Percentiles rank a stretch among this genome's conserved stretches.
These are phyloP conservation scores for Romanogobio albipinnatus DNA, from an alignment of 2,113 vertebrate species.

Conservation along the genomic window DNA sequence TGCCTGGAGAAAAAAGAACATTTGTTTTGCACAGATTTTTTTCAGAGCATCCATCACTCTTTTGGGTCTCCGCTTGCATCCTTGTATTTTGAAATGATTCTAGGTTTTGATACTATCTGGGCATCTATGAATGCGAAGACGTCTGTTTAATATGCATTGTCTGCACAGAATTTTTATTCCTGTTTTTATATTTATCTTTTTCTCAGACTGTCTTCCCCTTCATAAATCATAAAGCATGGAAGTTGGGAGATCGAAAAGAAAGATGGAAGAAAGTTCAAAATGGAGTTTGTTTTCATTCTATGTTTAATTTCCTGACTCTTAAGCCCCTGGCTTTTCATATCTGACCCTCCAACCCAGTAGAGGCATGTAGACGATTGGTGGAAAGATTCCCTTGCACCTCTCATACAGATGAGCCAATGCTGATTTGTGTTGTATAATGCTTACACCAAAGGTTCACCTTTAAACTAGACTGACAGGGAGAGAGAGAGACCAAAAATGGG, in stretches of 20 bases:
- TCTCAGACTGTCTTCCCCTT: conserved; percentile 32
- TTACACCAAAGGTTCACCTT: conserved; percentile 36
- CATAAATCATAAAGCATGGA: conserved; percentile 64
- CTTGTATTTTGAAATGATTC: not conserved
- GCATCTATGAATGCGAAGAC: not conserved
- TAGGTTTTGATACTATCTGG: not conserved
- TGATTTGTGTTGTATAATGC: conserved; percentile 34
- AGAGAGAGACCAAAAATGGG: conserved; percentile 27
- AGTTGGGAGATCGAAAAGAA: conserved; percentile 80
- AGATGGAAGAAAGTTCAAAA: conserved; percentile 83
- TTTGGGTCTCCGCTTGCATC: not conserved
- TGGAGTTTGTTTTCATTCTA: conserved; percentile 92
- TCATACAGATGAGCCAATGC: conserved; percentile 26
- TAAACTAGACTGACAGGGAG: conserved; percentile 33
- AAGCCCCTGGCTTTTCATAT: conserved; percentile 83
- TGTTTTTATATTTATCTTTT: conserved; percentile 18
- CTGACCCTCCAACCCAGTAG: conserved; percentile 70
- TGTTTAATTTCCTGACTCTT: conserved; percentile 97
- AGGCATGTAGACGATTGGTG: conserved; percentile 55
- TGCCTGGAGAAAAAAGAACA: conserved; percentile 11
- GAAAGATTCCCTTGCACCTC: conserved; percentile 48
- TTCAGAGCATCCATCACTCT: not conserved
- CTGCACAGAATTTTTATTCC: not conserved
- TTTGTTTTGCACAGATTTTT: conserved; percentile 21
- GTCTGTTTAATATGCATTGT: not conserved